Evolutionary conservation across 2,888 invertebrate species (phyloP).

Genomic region (Sphaerophoria taeniata): DNA sequence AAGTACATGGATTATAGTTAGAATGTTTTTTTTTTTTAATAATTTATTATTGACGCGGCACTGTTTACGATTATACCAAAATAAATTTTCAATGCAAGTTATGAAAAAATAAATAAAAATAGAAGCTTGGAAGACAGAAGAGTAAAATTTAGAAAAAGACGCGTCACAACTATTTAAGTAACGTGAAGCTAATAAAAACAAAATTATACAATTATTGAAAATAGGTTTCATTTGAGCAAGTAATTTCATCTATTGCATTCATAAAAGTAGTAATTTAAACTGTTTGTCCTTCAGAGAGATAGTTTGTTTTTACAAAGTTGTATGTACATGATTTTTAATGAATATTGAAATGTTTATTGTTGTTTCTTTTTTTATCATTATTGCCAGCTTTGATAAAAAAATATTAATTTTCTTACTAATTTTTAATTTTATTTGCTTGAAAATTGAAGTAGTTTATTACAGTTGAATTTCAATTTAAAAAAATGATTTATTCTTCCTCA

Average conservation of each 20-base stretch:
- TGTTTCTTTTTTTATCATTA: constrained; percentile 76
- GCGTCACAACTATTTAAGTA: not conserved
- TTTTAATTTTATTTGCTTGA: constrained; percentile 32
- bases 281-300: constrained; percentile 20
- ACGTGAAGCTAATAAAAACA: not conserved
- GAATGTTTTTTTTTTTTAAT: constrained; percentile 2
- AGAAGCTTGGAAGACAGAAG: constrained; percentile 65
- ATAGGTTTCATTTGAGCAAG: constrained; percentile 47
- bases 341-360: constrained; percentile 73
- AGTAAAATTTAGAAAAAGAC: not conserved
- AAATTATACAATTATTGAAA: not conserved
- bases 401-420: constrained; percentile 73
- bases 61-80: constrained; percentile 28
- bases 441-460: constrained; percentile 1
- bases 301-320: constrained; percentile 51
- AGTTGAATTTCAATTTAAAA: constrained; percentile 9
- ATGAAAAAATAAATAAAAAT: constrained; percentile 25
- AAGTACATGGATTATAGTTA: not conserved
- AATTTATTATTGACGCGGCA: constrained; percentile 67
- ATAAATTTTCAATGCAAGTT: constrained; percentile 18
- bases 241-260: constrained; percentile 50
- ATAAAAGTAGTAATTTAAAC: constrained; percentile 19
- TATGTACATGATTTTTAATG: constrained; percentile 68
- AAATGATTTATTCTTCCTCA: not conserved
- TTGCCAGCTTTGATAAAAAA: constrained; percentile 79